Evolutionary conservation across 2,888 invertebrate species (phyloP).

Genomic region (Cotesia congregata): DNA sequence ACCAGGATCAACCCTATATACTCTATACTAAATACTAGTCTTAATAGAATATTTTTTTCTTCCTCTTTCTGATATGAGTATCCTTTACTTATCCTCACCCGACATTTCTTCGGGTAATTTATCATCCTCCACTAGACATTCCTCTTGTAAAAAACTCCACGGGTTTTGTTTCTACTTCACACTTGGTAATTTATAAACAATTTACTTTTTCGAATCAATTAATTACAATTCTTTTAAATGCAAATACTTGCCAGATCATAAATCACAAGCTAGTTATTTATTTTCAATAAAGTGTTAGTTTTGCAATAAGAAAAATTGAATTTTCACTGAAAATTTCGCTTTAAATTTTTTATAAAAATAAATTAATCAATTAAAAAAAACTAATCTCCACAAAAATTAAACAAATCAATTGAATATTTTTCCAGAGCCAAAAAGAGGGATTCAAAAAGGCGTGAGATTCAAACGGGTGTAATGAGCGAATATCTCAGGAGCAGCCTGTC

Average conservation of each 20-base stretch:
- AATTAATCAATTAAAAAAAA: no score
- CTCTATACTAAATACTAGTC: not conserved
- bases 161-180: not conserved
- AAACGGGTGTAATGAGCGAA: conserved; percentile 66
- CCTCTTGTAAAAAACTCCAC: not conserved
- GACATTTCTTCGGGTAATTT: not conserved
- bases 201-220: not conserved
- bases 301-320: no score
- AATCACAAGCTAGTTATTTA: no score
- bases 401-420: not conserved
- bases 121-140: not conserved
- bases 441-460: conserved; percentile 4
- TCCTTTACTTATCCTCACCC: not conserved
- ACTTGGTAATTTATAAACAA: not conserved
- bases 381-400: no score
- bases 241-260: not conserved
- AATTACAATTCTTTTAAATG: not conserved
- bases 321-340: no score
- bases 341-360: no score
- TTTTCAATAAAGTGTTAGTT: no score
- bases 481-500: conserved; percentile 70
- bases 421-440: conserved; percentile 12
- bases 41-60: not conserved
- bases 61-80: not conserved
- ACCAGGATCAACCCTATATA: not conserved